Conservation (phyloP, 2,113 vertebrate species). For the Petrocephalus microphthalmus region DNA sequence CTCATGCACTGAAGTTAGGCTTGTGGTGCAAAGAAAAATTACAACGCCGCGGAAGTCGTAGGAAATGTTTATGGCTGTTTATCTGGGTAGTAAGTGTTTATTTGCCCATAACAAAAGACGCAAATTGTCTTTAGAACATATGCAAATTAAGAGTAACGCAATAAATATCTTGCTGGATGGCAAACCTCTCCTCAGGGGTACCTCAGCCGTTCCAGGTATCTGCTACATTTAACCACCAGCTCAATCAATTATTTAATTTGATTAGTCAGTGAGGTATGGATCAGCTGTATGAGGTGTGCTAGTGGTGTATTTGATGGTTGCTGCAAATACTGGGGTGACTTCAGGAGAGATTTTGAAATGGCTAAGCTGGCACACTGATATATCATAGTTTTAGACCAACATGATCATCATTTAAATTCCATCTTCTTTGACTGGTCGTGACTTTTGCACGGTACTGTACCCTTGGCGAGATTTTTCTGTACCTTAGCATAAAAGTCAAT, state of each 20-base stretch:
- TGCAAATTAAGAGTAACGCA: background rate
- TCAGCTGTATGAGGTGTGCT: too few species aligned
- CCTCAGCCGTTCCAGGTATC: background rate
- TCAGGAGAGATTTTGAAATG: background rate
- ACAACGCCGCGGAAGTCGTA: too few species aligned
- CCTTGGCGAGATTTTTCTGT: background rate
- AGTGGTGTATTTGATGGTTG: background rate
- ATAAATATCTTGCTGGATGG: background rate
- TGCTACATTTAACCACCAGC: background rate
- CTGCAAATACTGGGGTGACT: background rate
- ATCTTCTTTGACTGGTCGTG: background rate
- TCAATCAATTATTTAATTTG: background rate
- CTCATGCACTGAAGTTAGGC: too few species aligned
- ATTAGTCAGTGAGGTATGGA: too few species aligned
- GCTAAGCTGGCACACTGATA: background rate
- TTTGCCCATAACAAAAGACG: background rate
- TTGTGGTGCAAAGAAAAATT: too few species aligned
- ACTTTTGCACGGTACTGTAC: background rate
- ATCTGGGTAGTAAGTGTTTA: background rate
- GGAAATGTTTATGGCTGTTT: too few species aligned
- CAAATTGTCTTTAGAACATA: background rate
- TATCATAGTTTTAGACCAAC: background rate
- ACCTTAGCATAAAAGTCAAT: background rate
- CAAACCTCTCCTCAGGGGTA: background rate
- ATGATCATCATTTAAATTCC: background rate